Percentiles rank a stretch among this genome's conserved stretches.
Evolutionary conservation across 2,113 vertebrate species (phyloP).

Genomic region (Stictonetta naevosa): DNA sequence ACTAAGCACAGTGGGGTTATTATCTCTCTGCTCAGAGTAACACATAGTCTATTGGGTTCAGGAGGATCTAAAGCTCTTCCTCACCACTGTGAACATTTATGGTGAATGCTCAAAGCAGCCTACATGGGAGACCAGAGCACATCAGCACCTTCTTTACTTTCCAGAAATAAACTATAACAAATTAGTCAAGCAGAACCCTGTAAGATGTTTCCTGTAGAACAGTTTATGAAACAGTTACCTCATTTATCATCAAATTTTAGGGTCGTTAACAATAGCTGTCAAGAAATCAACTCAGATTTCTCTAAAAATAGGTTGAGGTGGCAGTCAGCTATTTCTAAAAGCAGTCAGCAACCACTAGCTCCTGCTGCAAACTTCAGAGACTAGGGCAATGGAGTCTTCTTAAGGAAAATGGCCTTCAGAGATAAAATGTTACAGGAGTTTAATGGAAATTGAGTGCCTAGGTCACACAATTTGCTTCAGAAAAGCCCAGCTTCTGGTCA

Average conservation of each 20-base stretch:
- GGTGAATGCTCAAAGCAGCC: not conserved
- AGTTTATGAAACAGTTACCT: not conserved
- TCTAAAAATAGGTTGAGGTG: not conserved
- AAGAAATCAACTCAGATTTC: not conserved
- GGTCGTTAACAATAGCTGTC: not conserved
- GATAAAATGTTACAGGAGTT: not conserved
- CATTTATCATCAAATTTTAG: not conserved
- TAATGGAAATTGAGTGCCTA: not conserved
- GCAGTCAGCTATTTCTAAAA: not conserved
- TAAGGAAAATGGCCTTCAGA: not conserved
- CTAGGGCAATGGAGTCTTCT: not conserved
- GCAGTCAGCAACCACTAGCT: not conserved
- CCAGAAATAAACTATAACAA: not conserved
- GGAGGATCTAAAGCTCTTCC: not conserved
- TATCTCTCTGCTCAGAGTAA: not conserved
- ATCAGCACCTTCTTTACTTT: not conserved
- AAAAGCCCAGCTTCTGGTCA: not conserved
- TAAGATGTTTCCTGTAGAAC: not conserved
- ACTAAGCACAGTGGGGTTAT: not conserved
- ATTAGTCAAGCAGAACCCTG: not conserved
- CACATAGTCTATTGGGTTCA: not conserved
- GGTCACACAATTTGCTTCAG: not conserved
- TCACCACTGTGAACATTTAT: rapidly evolving
- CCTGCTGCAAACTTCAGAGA: not conserved
- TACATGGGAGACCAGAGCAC: not conserved